A percentile compares a stretch with the other conserved stretches of the same genome.
Evolutionary conservation across 2,888 invertebrate genomes (phyloP).

Genomic region (Hemaris fuciformis): DNA sequence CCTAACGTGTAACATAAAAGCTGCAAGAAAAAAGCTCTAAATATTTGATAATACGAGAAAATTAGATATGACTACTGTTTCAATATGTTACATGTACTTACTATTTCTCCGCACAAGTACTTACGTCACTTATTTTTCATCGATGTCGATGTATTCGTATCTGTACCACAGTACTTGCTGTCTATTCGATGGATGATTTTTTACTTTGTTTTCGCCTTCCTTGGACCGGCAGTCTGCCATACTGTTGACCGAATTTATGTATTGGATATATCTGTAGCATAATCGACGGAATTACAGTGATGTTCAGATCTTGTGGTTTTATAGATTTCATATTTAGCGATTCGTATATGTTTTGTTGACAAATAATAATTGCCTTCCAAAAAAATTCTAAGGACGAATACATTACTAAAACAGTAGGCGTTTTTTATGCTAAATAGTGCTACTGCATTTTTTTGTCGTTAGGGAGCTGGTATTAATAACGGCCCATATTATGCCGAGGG

Average conservation of each 20-base stretch:
- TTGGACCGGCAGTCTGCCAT: not conserved
- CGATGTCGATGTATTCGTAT: not conserved
- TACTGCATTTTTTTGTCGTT: conserved; percentile 53
- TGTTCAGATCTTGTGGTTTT: not conserved
- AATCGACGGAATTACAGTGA: not conserved
- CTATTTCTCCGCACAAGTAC: too few species aligned
- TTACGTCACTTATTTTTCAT: not conserved
- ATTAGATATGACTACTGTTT: too few species aligned
- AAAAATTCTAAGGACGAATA: not conserved
- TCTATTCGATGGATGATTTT: not conserved
- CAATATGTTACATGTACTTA: too few species aligned
- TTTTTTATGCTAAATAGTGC: conserved; percentile 2
- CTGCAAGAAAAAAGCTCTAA: too few species aligned
- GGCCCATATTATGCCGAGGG: conserved; percentile 69
- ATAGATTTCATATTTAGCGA: not conserved
- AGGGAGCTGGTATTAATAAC: conserved; percentile 67
- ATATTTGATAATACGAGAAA: not conserved
- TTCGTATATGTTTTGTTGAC: not conserved
- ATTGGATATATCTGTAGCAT: not conserved
- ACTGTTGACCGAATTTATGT: not conserved
- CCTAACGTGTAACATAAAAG: too few species aligned
- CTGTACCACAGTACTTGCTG: not conserved
- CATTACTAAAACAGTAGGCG: conserved; percentile 13
- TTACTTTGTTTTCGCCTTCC: not conserved
- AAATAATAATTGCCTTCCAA: not conserved